Percentiles rank a stretch among this genome's conserved stretches.
Evolutionary conservation across 1,140 invertebrate genomes (phyloP).

Genomic region (Holotrichia oblita): DNA sequence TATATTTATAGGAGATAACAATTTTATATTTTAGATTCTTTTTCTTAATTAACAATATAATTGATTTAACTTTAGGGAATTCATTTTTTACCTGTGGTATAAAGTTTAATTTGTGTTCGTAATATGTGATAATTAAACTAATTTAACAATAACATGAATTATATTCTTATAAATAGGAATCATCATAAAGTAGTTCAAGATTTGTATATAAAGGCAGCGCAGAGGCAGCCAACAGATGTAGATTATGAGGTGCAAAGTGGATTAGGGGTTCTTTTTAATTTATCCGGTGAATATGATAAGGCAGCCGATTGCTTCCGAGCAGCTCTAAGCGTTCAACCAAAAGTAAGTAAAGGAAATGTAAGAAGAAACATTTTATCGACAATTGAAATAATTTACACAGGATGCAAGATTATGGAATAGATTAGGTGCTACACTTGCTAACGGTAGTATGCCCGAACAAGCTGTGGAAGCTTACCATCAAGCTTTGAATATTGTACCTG

Average conservation of each 20-base stretch:
- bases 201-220: conserved; percentile 86
- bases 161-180: conserved; percentile 61
- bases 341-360: conserved; percentile 66
- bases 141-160: background rate
- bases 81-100: background rate
- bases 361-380: background rate
- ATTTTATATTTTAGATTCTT: too few relatives aligned
- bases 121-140: background rate
- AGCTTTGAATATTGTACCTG: conserved; percentile 91
- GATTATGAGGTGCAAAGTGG: conserved; percentile 97
- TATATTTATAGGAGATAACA: background rate
- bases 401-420: conserved; percentile 98
- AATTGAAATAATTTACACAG: conserved; percentile 61
- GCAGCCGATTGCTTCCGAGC: conserved; percentile 95
- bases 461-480: conserved; percentile 95
- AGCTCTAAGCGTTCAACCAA: conserved; percentile 82
- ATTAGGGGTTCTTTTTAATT: conserved; percentile 94
- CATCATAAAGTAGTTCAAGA: conserved; percentile 78
- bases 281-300: conserved; percentile 94
- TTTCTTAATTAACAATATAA: too few relatives aligned
- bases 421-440: conserved; percentile 95
- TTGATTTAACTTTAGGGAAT: too few relatives aligned
- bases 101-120: background rate
- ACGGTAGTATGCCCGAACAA: conserved; percentile 93
- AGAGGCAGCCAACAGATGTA: conserved; percentile 77